Base-by-base conservation (phyloP, 1,140 invertebrate genomes). In the Caligus rogercresseyi region DNA sequence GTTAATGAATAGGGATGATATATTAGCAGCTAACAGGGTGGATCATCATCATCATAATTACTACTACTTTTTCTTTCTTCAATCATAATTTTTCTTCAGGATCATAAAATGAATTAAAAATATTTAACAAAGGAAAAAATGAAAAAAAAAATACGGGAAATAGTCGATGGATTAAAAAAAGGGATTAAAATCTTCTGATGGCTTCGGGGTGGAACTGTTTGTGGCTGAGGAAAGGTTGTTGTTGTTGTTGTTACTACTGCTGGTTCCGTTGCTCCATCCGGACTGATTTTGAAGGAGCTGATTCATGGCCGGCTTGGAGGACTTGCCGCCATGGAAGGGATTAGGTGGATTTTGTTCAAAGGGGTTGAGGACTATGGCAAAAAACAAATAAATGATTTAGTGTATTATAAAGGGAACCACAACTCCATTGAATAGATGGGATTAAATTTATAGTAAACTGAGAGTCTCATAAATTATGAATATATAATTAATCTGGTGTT, bases 341-440 rank as follows among this genome's bases (percentile, higher is more conserved):
- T 60, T 60, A 13, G 57, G 57, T 24, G 57, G 57, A 43, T 60
- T 25, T 19, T 25, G 24, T 60, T 60, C 57, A 21, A 60, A 60
- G 16, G 57, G 57, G 43, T 60, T 60, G 23, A 21, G 57, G 26
- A 31, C 57, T 60, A 16, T 1, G 43, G 43, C 1, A 60, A 60
- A 24, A 43, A 25, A n/a, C 11, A n/a, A 19, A 24, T 55, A 23
- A 57, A 3, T 23, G 25, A 57, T 23, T 16, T 16, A 4, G 11
- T 19, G 2, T 23, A 23, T 15, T 2, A 23, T 19, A 16, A 57
- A n/a, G 1, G 21, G 21, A 55, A 13, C 11, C 54, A 19, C n/a
- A 55, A 20, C 3, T 57, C 21, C 3, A 23, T 23, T 11, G 2
- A n/a, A 19, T n/a, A 57, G n/a, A 23, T 3, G 20, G 21, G 16